Percentiles rank a stretch among this genome's conserved stretches.
Evolutionary conservation across 2,888 invertebrate genomes (phyloP).

Genomic region (Heteromyza rotundicornis): DNA sequence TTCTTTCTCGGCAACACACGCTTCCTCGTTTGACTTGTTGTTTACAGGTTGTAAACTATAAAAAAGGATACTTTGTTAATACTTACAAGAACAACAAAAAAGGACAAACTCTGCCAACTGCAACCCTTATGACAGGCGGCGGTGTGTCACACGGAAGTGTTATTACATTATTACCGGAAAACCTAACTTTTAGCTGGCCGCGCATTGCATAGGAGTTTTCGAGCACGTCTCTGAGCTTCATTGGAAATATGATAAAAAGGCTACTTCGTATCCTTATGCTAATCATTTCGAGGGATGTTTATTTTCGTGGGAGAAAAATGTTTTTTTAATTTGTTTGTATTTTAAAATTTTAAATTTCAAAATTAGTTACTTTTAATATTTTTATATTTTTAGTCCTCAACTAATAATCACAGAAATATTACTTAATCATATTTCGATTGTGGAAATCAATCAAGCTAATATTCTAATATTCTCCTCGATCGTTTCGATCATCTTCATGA

Average conservation of each 20-base stretch:
- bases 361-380: too few relatives aligned
- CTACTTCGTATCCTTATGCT: slow-evolving; percentile 1
- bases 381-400: too few relatives aligned
- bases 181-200: neutral
- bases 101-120: neutral
- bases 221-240: neutral
- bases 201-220: neutral
- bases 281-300: neutral
- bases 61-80: neutral
- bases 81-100: neutral
- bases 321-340: neutral
- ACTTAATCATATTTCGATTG: too few relatives aligned
- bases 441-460: too few relatives aligned
- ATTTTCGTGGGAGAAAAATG: slow-evolving; percentile 1
- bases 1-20: slow-evolving; percentile 44
- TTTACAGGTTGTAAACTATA: slow-evolving; percentile 43
- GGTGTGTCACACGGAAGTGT: neutral
- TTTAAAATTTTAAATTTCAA: too few relatives aligned
- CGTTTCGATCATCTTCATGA: too few relatives aligned
- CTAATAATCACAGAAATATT: too few relatives aligned
- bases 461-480: too few relatives aligned
- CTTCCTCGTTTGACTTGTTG: slow-evolving; percentile 48
- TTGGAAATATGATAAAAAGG: neutral
- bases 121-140: slow-evolving; percentile 2
- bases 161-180: neutral